A percentile compares a stretch with the other conserved stretches of the same genome.
Conservation (phyloP, 2,888 invertebrate species). For the Drosophila neutralis region DNA sequence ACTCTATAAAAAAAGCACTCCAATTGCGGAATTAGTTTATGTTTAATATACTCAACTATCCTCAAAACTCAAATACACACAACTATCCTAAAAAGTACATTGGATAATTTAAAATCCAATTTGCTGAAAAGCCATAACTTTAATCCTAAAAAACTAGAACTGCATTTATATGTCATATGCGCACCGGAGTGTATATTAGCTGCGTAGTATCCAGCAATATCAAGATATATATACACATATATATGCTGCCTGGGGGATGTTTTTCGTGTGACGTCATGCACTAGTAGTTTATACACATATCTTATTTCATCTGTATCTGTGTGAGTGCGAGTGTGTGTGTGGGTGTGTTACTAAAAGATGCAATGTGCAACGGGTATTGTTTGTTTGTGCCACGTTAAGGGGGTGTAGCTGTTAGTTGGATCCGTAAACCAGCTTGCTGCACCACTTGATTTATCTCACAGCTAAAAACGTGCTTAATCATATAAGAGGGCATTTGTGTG, state of each 20-base stretch:
- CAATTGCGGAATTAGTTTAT: neutral
- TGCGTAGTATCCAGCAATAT: constrained; percentile 6
- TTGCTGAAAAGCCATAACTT: neutral
- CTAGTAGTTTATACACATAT: constrained; percentile 44
- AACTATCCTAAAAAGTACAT: neutral
- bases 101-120: neutral
- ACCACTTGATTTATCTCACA: constrained; percentile 78
- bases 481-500: constrained; percentile 81
- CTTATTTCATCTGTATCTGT: constrained; percentile 27
- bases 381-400: constrained; percentile 47
- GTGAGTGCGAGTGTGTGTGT: neutral
- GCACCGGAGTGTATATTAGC: constrained; percentile 24
- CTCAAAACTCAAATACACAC: neutral
- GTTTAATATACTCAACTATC: neutral
- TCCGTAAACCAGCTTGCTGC: constrained; percentile 62
- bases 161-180: neutral
- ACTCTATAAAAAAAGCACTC: neutral
- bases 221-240: constrained; percentile 8
- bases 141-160: neutral
- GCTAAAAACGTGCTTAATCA: constrained; percentile 82
- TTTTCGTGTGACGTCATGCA: constrained; percentile 34
- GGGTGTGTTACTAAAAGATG: constrained; percentile 13
- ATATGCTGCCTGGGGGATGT: neutral
- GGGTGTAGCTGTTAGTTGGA: constrained; percentile 41
- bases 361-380: constrained; percentile 40